Evolutionary conservation across 92 coral and sea anemone genomes (phyloP), one percentile per base, ranked within the genome.

Genomic region (Zoanthus sansibaricus): DNA sequence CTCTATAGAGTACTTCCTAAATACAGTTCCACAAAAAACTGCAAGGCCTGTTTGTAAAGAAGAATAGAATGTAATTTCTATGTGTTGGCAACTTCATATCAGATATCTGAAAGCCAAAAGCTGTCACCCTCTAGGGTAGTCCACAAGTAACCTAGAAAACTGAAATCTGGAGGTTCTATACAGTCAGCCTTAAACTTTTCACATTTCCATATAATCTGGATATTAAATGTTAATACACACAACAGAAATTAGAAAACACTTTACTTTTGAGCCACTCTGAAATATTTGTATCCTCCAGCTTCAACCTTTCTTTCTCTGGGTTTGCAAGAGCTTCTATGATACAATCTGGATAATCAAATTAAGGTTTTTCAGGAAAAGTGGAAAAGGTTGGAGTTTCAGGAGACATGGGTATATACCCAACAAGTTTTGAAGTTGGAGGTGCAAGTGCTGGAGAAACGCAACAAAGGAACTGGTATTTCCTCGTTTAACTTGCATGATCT

Each of bases 261-360:
- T 83, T 82, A 96, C 99, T 96, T 82, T 96, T 96, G 5, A 96
- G 93, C 99, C 99, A 96, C 51, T 93, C 98, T 25, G 99, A 96
- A 87, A 96, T 96, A 89, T 96, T 96, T 3, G 99, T 96, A 62
- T 96, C 99, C 87, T 96, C 99, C 17, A 91, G 94, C 82, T 96
- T 96, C 10, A 96, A 76, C 88, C 99, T 92, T 51, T 97, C 99
- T 77, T 94, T 92, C 75, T 97, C 99, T 14, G 99, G 99, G 86
- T 97, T 97, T 12, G 99, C 99, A 76, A 97, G 88, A 78, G 99
- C 99, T 90, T 97, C 99, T 79, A 97, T 92, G 18, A 97, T 97
- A 86, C 99, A 97, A 90, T 93, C 99, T 96, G 58, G 20, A 49
- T 9, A 64, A 12, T 64, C 54, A 59, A 9, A 86, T 92, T 78